Base-by-base conservation (phyloP, 1,140 invertebrate genomes). In the Apis florea region DNA sequence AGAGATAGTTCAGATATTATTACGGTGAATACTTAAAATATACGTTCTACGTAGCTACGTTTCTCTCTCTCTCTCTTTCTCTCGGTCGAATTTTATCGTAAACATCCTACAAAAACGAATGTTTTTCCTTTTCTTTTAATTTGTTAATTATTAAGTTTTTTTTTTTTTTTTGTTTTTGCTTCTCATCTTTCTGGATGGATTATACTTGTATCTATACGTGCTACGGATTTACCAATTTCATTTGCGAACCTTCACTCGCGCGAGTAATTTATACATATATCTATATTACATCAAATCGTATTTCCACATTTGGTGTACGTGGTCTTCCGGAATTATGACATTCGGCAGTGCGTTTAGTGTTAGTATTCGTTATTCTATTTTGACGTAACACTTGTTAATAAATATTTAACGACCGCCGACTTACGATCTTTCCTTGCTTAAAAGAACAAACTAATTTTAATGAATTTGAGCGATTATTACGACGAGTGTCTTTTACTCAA, bases 151-250 rank as follows among this genome's bases (percentile, higher is more conserved):
- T 26, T n/a, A 49, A 4, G 63, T 31, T 73, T 47, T 2, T 59
- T 31, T n/a, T 17, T 5, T 59, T 40, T 59, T 59, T n/a, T 77
- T 54, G 11, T 11, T 6, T 58, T 53, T 19, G 13, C 15, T 68
- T 68, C 79, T 90, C 79, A 79, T 75, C 85, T 85, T 80, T 75
- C 76, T 90, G 89, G 90, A 91, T 90, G 90, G 90, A 91, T 83
- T 90, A 79, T 84, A 85, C 26, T 76, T 49, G 63, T 24, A 58
- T 53, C 26, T 74, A 80, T 21, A 80, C 61, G 54, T 19, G 40
- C 49, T 74, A 80, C 70, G 40, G 53, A 66, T 74, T 59, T 15
- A 72, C 21, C 58, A 53, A 69, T 68, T 66, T 79, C 69, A 59
- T 72, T 76, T 68, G 49, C 67, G 24, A 77, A 70, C 40, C n/a